Evolutionary conservation across 2,113 vertebrate genomes (phyloP).

Genomic region (Montifringilla adamsi): DNA sequence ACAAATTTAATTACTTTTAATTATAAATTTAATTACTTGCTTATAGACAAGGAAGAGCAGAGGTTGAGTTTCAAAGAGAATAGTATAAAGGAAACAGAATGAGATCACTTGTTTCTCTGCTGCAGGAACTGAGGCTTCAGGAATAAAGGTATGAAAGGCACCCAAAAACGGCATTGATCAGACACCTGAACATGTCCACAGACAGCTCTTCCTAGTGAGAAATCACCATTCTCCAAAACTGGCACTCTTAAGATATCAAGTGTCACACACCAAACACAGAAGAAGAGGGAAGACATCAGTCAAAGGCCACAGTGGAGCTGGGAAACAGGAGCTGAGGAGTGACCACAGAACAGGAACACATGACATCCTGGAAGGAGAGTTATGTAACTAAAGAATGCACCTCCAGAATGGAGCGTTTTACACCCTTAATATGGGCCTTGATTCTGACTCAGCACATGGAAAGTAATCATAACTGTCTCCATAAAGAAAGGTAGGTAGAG

Average conservation of each 20-base stretch:
- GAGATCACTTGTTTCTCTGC: background rate
- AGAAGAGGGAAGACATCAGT: background rate
- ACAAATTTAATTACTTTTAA: background rate
- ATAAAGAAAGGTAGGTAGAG: background rate
- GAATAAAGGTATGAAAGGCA: background rate
- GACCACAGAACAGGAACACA: background rate
- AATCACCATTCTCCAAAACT: background rate
- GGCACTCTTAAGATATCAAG: fast-evolving
- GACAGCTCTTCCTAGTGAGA: background rate
- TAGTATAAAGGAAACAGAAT: background rate
- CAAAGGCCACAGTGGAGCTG: background rate
- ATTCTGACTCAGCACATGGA: background rate
- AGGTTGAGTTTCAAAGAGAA: background rate
- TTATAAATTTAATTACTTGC: background rate
- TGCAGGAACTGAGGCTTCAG: background rate
- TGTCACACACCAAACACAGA: background rate
- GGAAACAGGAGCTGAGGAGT: background rate
- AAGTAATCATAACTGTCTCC: background rate
- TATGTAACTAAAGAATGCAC: background rate
- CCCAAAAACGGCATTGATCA: background rate
- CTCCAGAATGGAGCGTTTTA: background rate
- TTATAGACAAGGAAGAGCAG: background rate
- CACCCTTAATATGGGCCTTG: background rate
- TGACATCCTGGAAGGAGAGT: background rate
- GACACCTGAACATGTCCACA: background rate